Conservation (phyloP, 2,888 invertebrate species). For the Papilio gigon region DNA sequence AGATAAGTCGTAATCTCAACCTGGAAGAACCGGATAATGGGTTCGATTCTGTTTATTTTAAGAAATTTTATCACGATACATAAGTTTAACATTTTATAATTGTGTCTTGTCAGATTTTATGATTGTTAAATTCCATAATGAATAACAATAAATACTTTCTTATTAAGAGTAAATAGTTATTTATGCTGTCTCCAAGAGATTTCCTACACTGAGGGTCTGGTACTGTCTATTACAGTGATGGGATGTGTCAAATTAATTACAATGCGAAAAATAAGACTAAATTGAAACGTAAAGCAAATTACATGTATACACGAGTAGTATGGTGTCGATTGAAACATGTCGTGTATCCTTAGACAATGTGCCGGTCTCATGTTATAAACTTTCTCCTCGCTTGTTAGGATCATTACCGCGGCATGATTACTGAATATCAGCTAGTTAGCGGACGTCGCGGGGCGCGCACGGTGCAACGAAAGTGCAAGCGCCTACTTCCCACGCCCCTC, state of each 20-base stretch:
- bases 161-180: background rate
- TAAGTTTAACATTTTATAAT: constrained; percentile 3
- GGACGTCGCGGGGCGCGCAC: constrained; percentile 70
- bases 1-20: constrained; percentile 12
- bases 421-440: constrained; percentile 65
- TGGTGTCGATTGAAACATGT: constrained; percentile 1
- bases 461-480: constrained; percentile 79
- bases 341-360: background rate
- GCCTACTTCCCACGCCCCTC: constrained; percentile 75
- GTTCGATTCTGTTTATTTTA: constrained; percentile 12
- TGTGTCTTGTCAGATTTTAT: background rate
- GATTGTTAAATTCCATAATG: background rate
- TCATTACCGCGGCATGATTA: constrained; percentile 56
- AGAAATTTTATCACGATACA: background rate
- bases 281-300: no score
- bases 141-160: constrained; percentile 1
- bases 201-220: no score
- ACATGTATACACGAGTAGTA: no score
- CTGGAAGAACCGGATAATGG: background rate
- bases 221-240: no score
- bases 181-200: background rate
- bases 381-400: constrained; percentile 48
- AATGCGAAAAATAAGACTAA: no score
- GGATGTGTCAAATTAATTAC: no score
- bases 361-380: constrained; percentile 40